phyloP scores from a whole-genome alignment of 2,888 invertebrate genomes.

The Tinea semifulvella region DNA sequence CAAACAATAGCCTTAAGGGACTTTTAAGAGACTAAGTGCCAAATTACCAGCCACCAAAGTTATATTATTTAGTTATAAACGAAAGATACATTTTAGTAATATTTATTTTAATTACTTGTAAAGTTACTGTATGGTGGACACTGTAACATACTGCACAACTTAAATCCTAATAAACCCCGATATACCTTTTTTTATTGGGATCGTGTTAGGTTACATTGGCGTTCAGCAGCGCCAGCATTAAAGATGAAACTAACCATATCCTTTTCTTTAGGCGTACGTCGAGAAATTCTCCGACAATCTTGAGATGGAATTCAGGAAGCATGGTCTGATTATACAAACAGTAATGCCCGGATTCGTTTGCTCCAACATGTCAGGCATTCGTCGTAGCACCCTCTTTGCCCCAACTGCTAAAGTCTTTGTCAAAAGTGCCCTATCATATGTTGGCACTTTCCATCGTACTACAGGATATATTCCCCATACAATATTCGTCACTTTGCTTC shows the following conservation, averaged over 20 bases:
- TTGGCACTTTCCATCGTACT: conserved; percentile 75
- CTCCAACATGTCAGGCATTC: conserved; percentile 89
- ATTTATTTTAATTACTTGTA: too few species aligned
- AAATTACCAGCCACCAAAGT: too few species aligned
- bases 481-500: conserved; percentile 61
- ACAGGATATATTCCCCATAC: conserved; percentile 81
- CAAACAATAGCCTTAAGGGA: too few species aligned
- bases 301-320: conserved; percentile 75
- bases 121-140: too few species aligned
- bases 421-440: conserved; percentile 72
- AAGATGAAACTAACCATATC: not conserved
- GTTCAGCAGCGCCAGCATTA: too few species aligned
- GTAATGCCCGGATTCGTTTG: conserved; percentile 89
- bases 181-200: too few species aligned
- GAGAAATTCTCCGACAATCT: conserved; percentile 83
- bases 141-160: too few species aligned
- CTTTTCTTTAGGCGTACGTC: conserved; percentile 72
- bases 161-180: too few species aligned
- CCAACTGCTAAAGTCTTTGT: conserved; percentile 80
- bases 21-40: too few species aligned
- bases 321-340: conserved; percentile 82
- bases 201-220: too few species aligned
- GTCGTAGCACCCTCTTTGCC: conserved; percentile 75
- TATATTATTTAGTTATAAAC: too few species aligned
- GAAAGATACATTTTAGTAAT: too few species aligned